Percentiles rank a stretch among this genome's conserved stretches.
Conservation (phyloP, 1,140 invertebrate genomes). For the Drosophila kurseongensis region DNA sequence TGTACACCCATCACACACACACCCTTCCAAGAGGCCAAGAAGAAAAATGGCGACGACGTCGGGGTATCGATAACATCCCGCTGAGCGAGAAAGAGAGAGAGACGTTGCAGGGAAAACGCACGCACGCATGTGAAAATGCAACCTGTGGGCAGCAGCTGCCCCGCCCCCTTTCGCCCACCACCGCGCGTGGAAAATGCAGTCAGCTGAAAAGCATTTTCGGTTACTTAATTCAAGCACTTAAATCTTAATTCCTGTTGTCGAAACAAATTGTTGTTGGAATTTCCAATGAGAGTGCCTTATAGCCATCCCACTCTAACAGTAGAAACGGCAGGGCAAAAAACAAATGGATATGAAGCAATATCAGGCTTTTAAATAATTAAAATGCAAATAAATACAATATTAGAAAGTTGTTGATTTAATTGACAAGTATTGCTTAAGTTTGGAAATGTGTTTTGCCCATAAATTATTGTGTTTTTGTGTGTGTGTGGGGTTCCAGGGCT, state of each 20-base stretch:
- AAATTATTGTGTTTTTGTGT: slow-evolving; percentile 5
- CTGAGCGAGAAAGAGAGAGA: slow-evolving; percentile 4
- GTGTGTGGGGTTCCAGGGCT: slow-evolving; percentile 47
- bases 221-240: slow-evolving; percentile 26
- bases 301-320: slow-evolving; percentile 51
- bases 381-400: slow-evolving; percentile 21
- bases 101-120: slow-evolving; percentile 50
- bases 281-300: slow-evolving; percentile 65
- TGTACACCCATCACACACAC: slow-evolving; percentile 29
- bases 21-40: slow-evolving; percentile 59
- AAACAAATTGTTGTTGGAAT: slow-evolving; percentile 75
- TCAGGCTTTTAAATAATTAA: background rate
- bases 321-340: slow-evolving; percentile 47
- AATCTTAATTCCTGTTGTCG: slow-evolving; percentile 49
- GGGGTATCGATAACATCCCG: slow-evolving; percentile 72
- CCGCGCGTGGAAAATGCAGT: slow-evolving; percentile 40
- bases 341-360: slow-evolving; percentile 22
- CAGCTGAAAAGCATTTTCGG: slow-evolving; percentile 22
- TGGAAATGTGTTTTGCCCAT: slow-evolving; percentile 22
- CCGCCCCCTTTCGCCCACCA: background rate
- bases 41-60: slow-evolving; percentile 75
- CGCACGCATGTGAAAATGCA: slow-evolving; percentile 58
- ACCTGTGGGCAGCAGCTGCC: slow-evolving; percentile 53
- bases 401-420: slow-evolving; percentile 3
- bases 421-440: slow-evolving; percentile 18